These are phyloP conservation scores for Meda fulgida DNA, from an alignment of 2,797 vertebrate genomes.

Conservation along the genomic window DNA sequence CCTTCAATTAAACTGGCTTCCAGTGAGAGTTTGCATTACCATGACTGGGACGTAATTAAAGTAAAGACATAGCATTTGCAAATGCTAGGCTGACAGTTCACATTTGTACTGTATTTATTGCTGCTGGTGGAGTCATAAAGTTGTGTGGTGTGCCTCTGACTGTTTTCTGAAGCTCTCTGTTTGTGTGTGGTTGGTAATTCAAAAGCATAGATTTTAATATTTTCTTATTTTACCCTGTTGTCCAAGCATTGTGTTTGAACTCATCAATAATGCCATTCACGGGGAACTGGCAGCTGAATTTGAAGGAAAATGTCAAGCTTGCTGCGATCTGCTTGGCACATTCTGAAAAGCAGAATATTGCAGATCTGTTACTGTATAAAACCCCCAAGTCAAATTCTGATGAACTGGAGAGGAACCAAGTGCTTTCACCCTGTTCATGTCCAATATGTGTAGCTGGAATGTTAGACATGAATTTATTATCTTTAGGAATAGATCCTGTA, in stretches of 20 bases:
- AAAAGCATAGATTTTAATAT: constrained; percentile 34
- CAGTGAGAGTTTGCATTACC: constrained; percentile 74
- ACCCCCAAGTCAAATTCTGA: constrained; percentile 45
- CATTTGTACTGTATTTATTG: constrained; percentile 63
- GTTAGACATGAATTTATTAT: constrained; percentile 49
- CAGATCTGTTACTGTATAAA: constrained; percentile 41
- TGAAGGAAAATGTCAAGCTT: constrained; percentile 45
- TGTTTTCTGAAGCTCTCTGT: constrained; percentile 49
- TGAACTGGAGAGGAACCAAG: constrained; percentile 40
- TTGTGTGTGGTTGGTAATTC: constrained; percentile 38
- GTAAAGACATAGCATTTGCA: constrained; percentile 71
- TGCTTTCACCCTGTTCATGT: constrained; percentile 36
- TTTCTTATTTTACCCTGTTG: constrained; percentile 26
- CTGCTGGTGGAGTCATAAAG: constrained; percentile 57
- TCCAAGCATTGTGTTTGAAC: constrained; percentile 4
- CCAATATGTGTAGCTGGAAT: constrained; percentile 50
- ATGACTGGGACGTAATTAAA: constrained; percentile 76
- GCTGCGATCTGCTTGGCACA: constrained; percentile 48
- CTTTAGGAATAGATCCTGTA: constrained; percentile 46
- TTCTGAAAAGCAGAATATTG: constrained; percentile 34
- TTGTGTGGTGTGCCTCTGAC: constrained; percentile 52
- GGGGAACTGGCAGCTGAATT: constrained; percentile 27
- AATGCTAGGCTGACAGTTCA: constrained; percentile 65
- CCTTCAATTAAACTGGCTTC: constrained; percentile 78
- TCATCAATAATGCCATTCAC: constrained; percentile 41